A percentile compares a stretch with the other conserved stretches of the same genome.
Conservation (phyloP, 2,888 invertebrate species). For the Polydrusus cervinus region DNA sequence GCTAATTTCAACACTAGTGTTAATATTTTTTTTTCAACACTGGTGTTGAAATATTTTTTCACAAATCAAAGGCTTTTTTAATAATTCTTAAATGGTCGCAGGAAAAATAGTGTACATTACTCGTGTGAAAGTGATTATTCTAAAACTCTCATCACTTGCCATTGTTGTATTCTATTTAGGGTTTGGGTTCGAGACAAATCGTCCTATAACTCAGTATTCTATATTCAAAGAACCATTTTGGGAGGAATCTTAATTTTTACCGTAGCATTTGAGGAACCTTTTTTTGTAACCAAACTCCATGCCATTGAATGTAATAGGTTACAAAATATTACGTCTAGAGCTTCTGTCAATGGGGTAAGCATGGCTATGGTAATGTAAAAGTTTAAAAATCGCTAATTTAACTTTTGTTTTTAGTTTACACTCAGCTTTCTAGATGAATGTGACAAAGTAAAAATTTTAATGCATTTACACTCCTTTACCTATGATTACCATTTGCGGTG, state of each 20-base stretch:
- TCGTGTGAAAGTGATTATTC: no score
- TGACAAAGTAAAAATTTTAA: slow-evolving; percentile 80
- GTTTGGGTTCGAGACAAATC: slow-evolving; percentile 62
- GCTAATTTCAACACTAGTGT: no score
- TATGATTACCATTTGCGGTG: slow-evolving; percentile 84
- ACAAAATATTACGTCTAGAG: slow-evolving; percentile 73
- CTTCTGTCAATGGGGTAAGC: slow-evolving; percentile 74
- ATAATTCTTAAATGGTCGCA: no score
- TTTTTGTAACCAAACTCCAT: slow-evolving; percentile 80
- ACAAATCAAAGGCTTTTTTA: no score
- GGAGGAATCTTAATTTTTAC: slow-evolving; percentile 83
- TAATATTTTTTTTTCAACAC: no score
- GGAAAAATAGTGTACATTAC: no score
- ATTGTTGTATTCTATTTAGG: no score
- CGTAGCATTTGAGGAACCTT: slow-evolving; percentile 80
- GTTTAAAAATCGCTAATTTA: not conserved
- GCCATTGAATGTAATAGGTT: slow-evolving; percentile 79
- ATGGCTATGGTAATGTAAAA: not conserved
- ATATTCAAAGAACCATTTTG: slow-evolving; percentile 79
- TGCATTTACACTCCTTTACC: slow-evolving; percentile 85
- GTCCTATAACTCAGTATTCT: slow-evolving; percentile 68
- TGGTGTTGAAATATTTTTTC: no score
- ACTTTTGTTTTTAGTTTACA: slow-evolving; percentile 72
- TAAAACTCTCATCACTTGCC: no score
- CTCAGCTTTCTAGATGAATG: slow-evolving; percentile 79